Evolutionary conservation across 2,113 vertebrate species (phyloP).

Genomic region (Propithecus coquereli): DNA sequence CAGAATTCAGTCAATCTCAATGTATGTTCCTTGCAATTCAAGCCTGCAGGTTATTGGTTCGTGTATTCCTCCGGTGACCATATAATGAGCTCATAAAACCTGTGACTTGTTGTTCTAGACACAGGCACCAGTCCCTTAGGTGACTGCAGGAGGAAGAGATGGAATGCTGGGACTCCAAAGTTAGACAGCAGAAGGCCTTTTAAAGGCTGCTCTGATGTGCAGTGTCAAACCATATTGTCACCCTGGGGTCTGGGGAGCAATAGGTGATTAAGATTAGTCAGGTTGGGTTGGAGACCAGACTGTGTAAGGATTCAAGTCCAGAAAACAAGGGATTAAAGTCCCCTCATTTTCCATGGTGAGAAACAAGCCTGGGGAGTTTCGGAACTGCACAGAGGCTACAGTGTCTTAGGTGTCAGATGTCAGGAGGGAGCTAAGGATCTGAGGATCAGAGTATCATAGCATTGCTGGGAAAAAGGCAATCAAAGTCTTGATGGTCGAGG

Average conservation of each 20-base stretch:
- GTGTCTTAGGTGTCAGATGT: background rate
- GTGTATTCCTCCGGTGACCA: constrained; percentile 16
- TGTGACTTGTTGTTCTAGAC: background rate
- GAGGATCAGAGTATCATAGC: background rate
- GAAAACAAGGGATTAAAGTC: background rate
- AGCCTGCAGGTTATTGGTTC: constrained; percentile 18
- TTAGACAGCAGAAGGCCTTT: constrained; percentile 20
- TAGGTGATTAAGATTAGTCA: background rate
- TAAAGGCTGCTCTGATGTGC: background rate
- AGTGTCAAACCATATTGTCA: background rate
- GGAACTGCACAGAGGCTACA: background rate
- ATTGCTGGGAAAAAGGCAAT: background rate
- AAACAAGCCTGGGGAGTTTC: background rate
- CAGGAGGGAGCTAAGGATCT: background rate
- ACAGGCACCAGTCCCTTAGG: background rate
- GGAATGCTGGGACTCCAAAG: background rate
- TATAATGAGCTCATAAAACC: constrained; percentile 39
- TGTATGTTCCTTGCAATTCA: background rate
- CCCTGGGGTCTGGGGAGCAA: background rate
- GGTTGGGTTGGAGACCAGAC: background rate
- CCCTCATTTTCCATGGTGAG: background rate
- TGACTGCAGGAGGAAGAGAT: background rate
- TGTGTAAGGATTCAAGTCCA: background rate
- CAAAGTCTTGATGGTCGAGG: background rate
- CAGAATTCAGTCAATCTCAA: background rate